Evolutionary conservation across 2,797 vertebrate genomes (phyloP).

Genomic region (Hapalemur alaotrensis): DNA sequence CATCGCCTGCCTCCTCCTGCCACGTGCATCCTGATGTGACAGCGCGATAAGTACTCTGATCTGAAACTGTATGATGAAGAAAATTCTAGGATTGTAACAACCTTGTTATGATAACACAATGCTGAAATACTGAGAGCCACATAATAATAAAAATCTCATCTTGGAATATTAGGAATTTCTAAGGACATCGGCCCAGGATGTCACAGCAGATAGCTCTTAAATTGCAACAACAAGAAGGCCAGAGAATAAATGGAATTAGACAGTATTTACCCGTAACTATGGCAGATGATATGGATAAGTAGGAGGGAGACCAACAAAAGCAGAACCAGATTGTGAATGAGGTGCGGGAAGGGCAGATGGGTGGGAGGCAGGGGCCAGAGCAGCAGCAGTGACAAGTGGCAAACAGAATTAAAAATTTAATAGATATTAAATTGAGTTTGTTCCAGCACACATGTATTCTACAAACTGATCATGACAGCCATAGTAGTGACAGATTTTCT

Average conservation of each 20-base stretch:
- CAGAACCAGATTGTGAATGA: not conserved
- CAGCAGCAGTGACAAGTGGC: not conserved
- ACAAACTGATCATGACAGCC: not conserved
- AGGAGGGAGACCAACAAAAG: not conserved
- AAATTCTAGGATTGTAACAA: not conserved
- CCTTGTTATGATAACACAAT: fast-evolving
- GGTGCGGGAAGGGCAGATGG: not conserved
- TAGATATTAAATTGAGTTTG: not conserved
- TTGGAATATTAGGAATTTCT: not conserved
- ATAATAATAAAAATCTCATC: not conserved
- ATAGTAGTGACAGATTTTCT: not conserved
- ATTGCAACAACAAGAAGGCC: not conserved
- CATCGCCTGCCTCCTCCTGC: not conserved
- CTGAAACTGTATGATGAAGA: not conserved
- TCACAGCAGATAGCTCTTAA: not conserved
- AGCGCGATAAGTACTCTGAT: not conserved
- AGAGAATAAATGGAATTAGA: not conserved
- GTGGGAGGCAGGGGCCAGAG: not conserved
- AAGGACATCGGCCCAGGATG: not conserved
- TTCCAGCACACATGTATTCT: constrained; percentile 8
- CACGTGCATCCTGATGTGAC: not conserved
- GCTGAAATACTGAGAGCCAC: not conserved
- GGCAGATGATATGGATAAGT: not conserved
- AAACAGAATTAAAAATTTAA: constrained; percentile 39
- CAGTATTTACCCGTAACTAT: not conserved